These are phyloP conservation scores for Pagetopsis macropterus DNA, from an alignment of 2,797 vertebrate genomes.

Conservation along the genomic window DNA sequence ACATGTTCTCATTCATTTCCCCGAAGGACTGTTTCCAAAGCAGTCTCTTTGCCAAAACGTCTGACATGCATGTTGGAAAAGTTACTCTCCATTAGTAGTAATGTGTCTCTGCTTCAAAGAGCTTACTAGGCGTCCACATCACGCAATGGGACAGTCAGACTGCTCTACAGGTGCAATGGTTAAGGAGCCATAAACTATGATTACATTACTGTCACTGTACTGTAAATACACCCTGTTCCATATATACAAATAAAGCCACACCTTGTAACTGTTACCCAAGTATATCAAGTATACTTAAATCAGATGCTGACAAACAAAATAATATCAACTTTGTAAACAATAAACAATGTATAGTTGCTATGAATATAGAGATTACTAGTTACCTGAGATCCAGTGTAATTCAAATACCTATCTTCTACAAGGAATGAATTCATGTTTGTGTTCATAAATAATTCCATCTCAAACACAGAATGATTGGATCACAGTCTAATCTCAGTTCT, in stretches of 20 bases:
- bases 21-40: conserved; percentile 1
- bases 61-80: conserved; percentile 23
- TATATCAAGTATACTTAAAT: neutral
- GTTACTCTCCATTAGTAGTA: conserved; percentile 39
- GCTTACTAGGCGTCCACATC: conserved; percentile 12
- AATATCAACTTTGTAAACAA: neutral
- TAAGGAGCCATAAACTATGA: conserved; percentile 5
- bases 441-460: neutral
- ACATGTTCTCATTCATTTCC: conserved; percentile 31
- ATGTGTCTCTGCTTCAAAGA: conserved; percentile 17
- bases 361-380: neutral
- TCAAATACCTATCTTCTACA: neutral
- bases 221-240: conserved; percentile 1
- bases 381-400: neutral
- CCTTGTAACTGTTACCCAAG: neutral
- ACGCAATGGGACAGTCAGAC: conserved; percentile 11
- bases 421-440: conserved; percentile 14
- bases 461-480: conserved; percentile 27
- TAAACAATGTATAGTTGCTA: neutral
- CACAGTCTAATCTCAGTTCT: conserved; percentile 28
- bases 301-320: neutral
- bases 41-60: conserved; percentile 13
- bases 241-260: neutral
- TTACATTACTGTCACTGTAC: conserved; percentile 8
- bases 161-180: conserved; percentile 17